phyloP scores from a whole-genome alignment of 1,140 invertebrate genomes.

The Eufriesea mexicana region DNA sequence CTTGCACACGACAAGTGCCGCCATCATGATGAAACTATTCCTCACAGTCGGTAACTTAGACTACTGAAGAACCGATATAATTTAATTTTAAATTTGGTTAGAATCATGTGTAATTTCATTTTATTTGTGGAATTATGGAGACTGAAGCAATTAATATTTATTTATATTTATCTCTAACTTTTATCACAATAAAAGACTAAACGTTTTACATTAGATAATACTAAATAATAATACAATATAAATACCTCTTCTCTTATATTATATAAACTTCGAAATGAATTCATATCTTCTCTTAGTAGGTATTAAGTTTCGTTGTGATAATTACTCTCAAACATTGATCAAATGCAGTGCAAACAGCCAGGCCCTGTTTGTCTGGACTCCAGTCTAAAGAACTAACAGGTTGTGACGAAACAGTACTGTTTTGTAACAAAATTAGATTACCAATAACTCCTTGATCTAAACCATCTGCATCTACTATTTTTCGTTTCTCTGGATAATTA shows the following conservation, averaged over 20 bases:
- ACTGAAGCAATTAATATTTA: neutral
- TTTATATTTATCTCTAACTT: constrained; percentile 24
- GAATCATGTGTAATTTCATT: neutral
- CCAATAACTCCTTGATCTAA: constrained; percentile 89
- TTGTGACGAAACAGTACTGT: constrained; percentile 91
- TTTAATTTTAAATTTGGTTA: neutral
- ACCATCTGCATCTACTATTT: constrained; percentile 87
- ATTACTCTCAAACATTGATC: constrained; percentile 95
- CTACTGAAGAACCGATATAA: too few relatives aligned
- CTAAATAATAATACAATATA: neutral
- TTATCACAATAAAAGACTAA: neutral
- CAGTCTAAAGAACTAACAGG: constrained; percentile 95
- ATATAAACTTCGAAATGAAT: neutral
- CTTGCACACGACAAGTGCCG: neutral
- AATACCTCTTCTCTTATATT: neutral
- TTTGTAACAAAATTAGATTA: constrained; percentile 89
- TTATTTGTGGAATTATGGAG: constrained; percentile 9
- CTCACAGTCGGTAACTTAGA: neutral
- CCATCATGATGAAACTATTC: neutral
- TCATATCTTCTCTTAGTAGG: constrained; percentile 60
- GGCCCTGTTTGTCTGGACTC: constrained; percentile 94
- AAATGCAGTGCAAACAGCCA: constrained; percentile 94
- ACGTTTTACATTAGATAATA: neutral
- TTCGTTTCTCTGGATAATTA: constrained; percentile 91
- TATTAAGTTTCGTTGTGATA: constrained; percentile 94